Evolutionary conservation across 2,797 vertebrate species (phyloP).

Genomic region (Chiroxiphia lanceolata): DNA sequence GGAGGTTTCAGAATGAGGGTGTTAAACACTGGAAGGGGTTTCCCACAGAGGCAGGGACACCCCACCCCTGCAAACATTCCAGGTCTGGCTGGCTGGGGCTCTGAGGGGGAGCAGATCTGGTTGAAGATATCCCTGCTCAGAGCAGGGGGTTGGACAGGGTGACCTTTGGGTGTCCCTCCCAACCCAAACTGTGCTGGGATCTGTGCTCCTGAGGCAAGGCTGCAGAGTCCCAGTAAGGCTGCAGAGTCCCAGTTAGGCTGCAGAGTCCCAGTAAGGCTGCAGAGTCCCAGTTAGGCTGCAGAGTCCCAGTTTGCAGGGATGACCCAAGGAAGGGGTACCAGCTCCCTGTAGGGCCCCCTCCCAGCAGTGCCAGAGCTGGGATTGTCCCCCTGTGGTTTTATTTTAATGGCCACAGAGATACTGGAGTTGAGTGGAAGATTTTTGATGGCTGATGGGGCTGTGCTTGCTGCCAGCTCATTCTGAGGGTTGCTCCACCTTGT

Average conservation of each 20-base stretch:
- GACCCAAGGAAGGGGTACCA: neutral
- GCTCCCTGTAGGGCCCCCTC: neutral
- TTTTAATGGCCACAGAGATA: neutral
- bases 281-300: too few relatives aligned
- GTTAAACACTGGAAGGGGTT: neutral
- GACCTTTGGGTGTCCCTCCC: neutral
- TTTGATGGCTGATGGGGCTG: neutral
- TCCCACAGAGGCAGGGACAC: neutral
- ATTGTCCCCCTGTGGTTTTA: neutral
- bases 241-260: too few relatives aligned
- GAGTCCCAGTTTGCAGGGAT: neutral
- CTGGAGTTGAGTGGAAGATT: neutral
- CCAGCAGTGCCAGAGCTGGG: neutral
- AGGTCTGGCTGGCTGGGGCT: neutral
- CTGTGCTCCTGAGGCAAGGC: neutral
- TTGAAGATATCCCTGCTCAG: neutral
- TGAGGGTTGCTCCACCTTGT: neutral
- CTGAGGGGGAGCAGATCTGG: neutral
- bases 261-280: neutral
- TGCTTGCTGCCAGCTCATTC: neutral
- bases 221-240: neutral
- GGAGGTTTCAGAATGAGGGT: accelerated
- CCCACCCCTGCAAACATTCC: neutral
- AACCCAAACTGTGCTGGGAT: too few relatives aligned
- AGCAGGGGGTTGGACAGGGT: neutral